Base-by-base conservation (phyloP, 2,888 invertebrate species). In the Mesochorus sp. region DNA sequence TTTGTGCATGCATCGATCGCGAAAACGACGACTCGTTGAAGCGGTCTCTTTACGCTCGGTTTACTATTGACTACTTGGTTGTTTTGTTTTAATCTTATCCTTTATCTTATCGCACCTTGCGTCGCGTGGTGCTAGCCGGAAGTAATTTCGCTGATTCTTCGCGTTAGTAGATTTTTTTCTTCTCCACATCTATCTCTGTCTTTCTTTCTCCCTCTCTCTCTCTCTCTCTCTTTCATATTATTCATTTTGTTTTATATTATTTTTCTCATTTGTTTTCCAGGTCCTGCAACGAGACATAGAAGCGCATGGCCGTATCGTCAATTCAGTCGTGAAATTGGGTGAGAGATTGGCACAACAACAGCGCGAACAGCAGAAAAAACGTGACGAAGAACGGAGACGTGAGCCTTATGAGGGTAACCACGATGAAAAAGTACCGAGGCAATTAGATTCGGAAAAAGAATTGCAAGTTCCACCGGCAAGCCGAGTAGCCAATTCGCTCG, bases 241-340 rank as follows among this genome's bases (percentile, higher is more conserved):
- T 51, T 59, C 39, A 57, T 3, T 70, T 64, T 80, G 44, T 59
- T 4, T 76, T 57, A n/a, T n/a, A n/a, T n/a, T n/a, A n/a, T n/a
- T 76, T 59, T 82, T 92, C 92, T 24, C 94, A 97, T 81, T 64
- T 80, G 72, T 42, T 92, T 93, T 24, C n/a, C 94, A 98, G 97
- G 95, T 95, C 93, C 95, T 97, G 91, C 97, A 97, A 93, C 94
- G 95, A 90, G 97, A 97, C 93, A 97, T 98, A 92, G 96, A 97
- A 94, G 96, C 96, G 91, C 97, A 96, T 93, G 95, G 95, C 86
- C 95, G 96, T 92, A 95, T 96, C 91, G 96, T 96, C 90, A 94
- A 93, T 90, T 95, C 95, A 76, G 95, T 95, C 92, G 95, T 95
- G 91, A 94, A 94, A 91, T 94, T 95, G 91, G 95, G 95, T 92